Base-by-base conservation (phyloP, 2,797 vertebrate species). In the Valencia hispanica region DNA sequence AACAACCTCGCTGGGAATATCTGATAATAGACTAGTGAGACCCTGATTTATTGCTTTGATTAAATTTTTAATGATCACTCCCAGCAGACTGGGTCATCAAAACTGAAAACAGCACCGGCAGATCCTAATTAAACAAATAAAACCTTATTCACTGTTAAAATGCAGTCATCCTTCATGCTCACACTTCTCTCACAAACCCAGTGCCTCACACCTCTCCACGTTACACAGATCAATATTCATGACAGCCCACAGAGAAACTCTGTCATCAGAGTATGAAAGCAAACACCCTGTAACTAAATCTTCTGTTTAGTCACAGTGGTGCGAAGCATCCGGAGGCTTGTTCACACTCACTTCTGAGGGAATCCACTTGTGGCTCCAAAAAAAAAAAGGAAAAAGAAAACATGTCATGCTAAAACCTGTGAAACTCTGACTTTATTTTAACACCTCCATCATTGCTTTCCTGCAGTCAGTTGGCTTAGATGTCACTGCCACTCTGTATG, bases 171-270 rank as follows among this genome's bases (percentile, higher is more conserved):
- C 32, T 78, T 71, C 15, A 65, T 39, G 2, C 57, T 25, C 68
- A 77, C 39, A 15, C 57, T 10, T 65, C 39, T 11, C 61, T 14
- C 0, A 51, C 75, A 53, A 22, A 72, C 68, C 78, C 80, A 66
- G 78, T 20, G 41, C 72, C 59, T 69, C 55, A 51, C 59, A 79
- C 45, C 32, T 78, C n/a, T 12, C 25, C 11, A 55, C 0, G 0
- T n/a, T 30, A 69, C 74, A 74, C 70, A 48, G 66, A 86, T 89
- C 80, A 84, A 89, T 91, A 91, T 90, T 88, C 79, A 90, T 81
- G 57, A 72, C 76, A 80, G 75, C 87, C 85, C 53, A 72, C 50
- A 84, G 79, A 75, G 61, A 45, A 57, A 84, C 74, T 72, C 74
- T 75, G 78, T n/a, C 65, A 47, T 71, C 70, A 34, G 39, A 61